Evolutionary conservation across 2,113 vertebrate genomes (phyloP), one percentile per base, ranked within the genome.

Genomic region (Opisthocomus hoazin): DNA sequence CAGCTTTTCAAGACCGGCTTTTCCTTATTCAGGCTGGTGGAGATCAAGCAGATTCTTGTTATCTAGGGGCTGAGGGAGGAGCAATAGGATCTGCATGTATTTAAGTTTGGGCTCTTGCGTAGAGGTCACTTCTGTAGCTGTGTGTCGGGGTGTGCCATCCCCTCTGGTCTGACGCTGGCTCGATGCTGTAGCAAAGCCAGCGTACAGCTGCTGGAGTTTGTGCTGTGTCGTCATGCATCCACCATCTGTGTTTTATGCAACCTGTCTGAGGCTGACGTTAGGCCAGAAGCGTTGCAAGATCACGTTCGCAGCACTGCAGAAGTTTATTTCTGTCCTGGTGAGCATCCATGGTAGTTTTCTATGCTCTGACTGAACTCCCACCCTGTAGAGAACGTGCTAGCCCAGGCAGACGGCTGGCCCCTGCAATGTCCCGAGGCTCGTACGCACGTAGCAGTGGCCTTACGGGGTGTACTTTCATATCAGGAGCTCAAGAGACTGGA

Each of bases 161-260:
- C 19, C n/a, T 93, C 43, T 53, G 3, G 24, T 12, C 7, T 11
- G 11, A 1, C 1, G 0, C 48, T 1, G 1, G n/a, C 50, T 91
- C 57, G 17, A 11, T 6, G 18, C 73, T 66, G 29, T 32, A 50
- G 84, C 56, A n/a, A 53, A 90, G 58, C 73, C 56, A 63, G 46
- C 32, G 69, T 8, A 12, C 15, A 63, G 18, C 66, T 58, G 17
- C 53, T 78, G 91, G 60, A 58, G 39, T 7, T 58, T 84, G 34
- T 93, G 89, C 95, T 76, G 14, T 34, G 4, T 66, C 54, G 24
- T 76, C 48, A 8, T 17, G 53, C 27, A 50, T 69, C 61, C 41
- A 50, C 54, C 2, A 1, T 37, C 83, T 77, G 19, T 15, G 1
- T 81, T 80, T 41, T 15, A 6, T 81, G 61, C 64, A 56, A 85